Evolutionary conservation across 2,113 vertebrate species (phyloP).

Genomic region (Mobula birostris): DNA sequence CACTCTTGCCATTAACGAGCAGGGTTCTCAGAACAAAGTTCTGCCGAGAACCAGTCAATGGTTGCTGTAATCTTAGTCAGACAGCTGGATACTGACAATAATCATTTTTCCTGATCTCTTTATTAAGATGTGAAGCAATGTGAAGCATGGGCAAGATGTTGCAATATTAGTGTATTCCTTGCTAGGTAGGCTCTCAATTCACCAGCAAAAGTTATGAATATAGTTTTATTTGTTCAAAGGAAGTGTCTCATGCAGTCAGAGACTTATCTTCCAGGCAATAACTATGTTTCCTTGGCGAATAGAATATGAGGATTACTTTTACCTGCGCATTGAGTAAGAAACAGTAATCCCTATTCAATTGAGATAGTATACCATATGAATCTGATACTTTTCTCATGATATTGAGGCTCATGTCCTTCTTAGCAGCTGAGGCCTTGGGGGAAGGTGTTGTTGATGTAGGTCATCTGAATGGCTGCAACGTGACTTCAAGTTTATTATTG

Average conservation of each 20-base stretch:
- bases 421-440: background rate
- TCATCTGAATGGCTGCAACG: background rate
- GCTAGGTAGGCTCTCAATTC: background rate
- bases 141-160: background rate
- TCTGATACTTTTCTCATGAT: too few relatives aligned
- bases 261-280: background rate
- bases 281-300: background rate
- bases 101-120: background rate
- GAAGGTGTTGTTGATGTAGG: background rate
- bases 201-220: background rate
- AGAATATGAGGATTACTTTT: background rate
- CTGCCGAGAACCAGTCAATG: background rate
- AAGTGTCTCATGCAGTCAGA: background rate
- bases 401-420: background rate
- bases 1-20: background rate
- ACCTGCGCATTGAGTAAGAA: background rate
- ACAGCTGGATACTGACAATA: conserved; percentile 1
- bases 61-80: background rate
- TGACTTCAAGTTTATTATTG: too few relatives aligned
- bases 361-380: background rate
- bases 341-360: background rate
- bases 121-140: background rate
- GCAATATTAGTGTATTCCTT: background rate
- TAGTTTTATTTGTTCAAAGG: background rate
- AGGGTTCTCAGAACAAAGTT: background rate